These are phyloP conservation scores for Hemicentrotus pulcherrimus DNA, from an alignment of 35 echinoderm and acorn worm genomes.

Conservation along the genomic window DNA sequence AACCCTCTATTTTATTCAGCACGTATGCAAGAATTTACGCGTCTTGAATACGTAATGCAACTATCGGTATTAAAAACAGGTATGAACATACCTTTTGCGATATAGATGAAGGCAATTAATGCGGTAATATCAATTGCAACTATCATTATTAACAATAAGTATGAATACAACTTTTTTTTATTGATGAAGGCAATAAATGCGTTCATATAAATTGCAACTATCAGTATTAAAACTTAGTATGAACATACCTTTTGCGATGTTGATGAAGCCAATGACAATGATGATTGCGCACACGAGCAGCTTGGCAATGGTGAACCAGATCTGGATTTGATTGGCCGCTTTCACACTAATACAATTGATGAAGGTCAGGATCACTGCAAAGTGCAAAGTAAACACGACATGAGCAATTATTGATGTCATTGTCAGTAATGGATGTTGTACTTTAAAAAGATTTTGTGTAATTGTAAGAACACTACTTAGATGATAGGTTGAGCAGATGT, in stretches of 20 bases:
- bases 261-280: constrained; percentile 65
- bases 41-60: too few relatives aligned
- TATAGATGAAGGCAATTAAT: constrained; percentile 51
- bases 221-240: neutral
- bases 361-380: constrained; percentile 56
- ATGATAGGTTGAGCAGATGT: too few relatives aligned
- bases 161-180: constrained; percentile 38
- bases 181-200: constrained; percentile 56
- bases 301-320: constrained; percentile 66
- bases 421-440: too few relatives aligned
- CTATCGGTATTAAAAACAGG: neutral
- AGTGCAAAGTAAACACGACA: neutral
- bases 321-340: constrained; percentile 66
- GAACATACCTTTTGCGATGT: constrained; percentile 51
- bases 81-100: constrained; percentile 46
- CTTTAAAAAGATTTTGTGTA: too few relatives aligned
- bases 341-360: constrained; percentile 65
- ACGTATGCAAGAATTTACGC: too few relatives aligned
- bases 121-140: too few relatives aligned
- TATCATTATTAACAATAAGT: neutral
- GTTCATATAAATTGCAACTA: too few relatives aligned
- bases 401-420: neutral
- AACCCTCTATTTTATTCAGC: too few relatives aligned
- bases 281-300: constrained; percentile 60
- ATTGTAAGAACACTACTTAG: too few relatives aligned